phyloP scores from a whole-genome alignment of 2,797 vertebrate species.

The Poeciliopsis turneri region DNA sequence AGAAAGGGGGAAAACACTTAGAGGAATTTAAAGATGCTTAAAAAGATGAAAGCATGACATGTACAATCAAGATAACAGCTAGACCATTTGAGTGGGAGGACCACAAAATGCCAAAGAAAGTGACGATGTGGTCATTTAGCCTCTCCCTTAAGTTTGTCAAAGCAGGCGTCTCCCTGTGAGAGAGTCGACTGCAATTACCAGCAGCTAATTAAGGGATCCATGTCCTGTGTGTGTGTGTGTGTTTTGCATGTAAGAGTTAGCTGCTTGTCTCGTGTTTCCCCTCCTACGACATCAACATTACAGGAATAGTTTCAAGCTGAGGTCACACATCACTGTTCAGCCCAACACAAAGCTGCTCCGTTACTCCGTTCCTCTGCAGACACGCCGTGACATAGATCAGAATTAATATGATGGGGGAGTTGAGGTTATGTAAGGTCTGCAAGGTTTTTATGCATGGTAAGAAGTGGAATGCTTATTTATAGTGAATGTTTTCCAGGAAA shows the following conservation, averaged over 20 bases:
- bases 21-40: slow-evolving; percentile 6
- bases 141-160: slow-evolving; percentile 44
- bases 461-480: neutral
- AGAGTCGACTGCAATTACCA: slow-evolving; percentile 45
- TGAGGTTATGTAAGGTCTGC: slow-evolving; percentile 8
- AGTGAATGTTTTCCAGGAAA: neutral
- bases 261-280: slow-evolving; percentile 43
- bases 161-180: slow-evolving; percentile 34
- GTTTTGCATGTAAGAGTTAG: slow-evolving; percentile 37
- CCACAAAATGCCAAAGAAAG: slow-evolving; percentile 21
- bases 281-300: slow-evolving; percentile 62
- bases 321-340: slow-evolving; percentile 64
- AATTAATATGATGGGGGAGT: slow-evolving; percentile 11
- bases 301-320: slow-evolving; percentile 71
- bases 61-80: slow-evolving; percentile 7
- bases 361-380: slow-evolving; percentile 2
- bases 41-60: slow-evolving; percentile 4
- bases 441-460: neutral
- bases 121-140: slow-evolving; percentile 39
- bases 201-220: slow-evolving; percentile 36
- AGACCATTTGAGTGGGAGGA: slow-evolving; percentile 7
- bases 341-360: slow-evolving; percentile 61
- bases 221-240: slow-evolving; percentile 20
- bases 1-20: slow-evolving; percentile 12
- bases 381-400: slow-evolving; percentile 22